Evolutionary conservation across 2,888 invertebrate species (phyloP), one percentile per base, ranked within the genome.

Genomic region (Aplocera efformata): DNA sequence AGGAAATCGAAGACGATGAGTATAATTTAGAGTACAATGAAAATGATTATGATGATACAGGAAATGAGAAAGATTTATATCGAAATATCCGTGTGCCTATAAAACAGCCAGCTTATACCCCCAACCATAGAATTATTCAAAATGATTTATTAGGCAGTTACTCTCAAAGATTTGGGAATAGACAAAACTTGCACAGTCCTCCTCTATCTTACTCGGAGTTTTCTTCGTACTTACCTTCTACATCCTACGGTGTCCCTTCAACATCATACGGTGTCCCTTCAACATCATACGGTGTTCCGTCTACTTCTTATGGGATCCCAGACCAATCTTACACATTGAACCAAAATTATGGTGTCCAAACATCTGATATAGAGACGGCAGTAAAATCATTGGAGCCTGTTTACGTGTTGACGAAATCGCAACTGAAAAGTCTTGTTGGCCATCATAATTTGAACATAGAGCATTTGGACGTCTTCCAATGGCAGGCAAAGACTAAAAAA

Each of bases 401-500:
- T 0, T 86, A 84, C 31, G 71, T 88, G 68, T 43, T 88, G 6
- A 83, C 85, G 0, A 72, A 79, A 41, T 63, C 79, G 0, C 84
- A 88, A 32, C 49, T 88, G 1, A 79, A 79, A 53, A 69, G 69
- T 11, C 46, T 88, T 1, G 56, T 84, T 1, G 80, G 81, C 0
- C 72, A 79, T 32, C 74, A 79, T 25, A 81, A 80, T 44, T 50
- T 81, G 1, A 84, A 86, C 42, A 79, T 85, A 13, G 72, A 77
- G 23, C 84, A 85, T 60, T 62, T 82, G 31, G 83, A 83, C 27
- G 66, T 82, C 0, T 81, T 63, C 24, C 79, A 84, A 47, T 51
- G 45, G 42, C 48, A 46, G 23, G 10, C 31, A 4, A 50, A 43
- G 17, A 37, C 33, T 3, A 64, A 61, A 7, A 34, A 50, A 1